Percentiles rank a stretch among this genome's conserved stretches.
These are phyloP conservation scores for Epinephelus awoara DNA, from an alignment of 2,797 vertebrate species.

Conservation along the genomic window DNA sequence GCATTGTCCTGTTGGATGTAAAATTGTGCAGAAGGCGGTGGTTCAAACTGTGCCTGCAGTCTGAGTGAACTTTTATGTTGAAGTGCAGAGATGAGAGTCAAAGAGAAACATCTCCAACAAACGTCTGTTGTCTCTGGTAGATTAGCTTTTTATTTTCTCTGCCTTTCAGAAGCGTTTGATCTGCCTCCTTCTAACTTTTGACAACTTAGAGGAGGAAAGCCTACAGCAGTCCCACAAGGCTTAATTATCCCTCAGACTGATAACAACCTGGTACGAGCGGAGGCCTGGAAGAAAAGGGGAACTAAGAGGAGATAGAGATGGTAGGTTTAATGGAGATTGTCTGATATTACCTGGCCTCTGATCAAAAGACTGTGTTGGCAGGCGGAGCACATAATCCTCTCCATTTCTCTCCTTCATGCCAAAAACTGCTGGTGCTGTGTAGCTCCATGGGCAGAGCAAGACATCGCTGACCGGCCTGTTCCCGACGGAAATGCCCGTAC, in stretches of 20 bases:
- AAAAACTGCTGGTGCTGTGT: constrained; percentile 53
- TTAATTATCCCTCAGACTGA: constrained; percentile 72
- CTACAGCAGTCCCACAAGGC: constrained; percentile 69
- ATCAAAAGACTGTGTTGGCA: constrained; percentile 82
- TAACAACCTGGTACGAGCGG: constrained; percentile 56
- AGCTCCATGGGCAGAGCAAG: constrained; percentile 31
- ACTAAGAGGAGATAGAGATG: constrained; percentile 46
- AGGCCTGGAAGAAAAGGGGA: constrained; percentile 51
- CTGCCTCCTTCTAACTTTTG: constrained; percentile 66
- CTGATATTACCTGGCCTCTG: constrained; percentile 79
- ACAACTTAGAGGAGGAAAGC: constrained; percentile 63
- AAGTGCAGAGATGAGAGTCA: constrained; percentile 36
- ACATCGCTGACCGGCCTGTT: constrained; percentile 26
- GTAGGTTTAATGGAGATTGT: constrained; percentile 78
- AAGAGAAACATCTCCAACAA: constrained; percentile 57
- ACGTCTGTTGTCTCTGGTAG: constrained; percentile 62
- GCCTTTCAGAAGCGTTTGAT: constrained; percentile 68
- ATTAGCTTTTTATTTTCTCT: constrained; percentile 48
- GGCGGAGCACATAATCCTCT: constrained; percentile 72
- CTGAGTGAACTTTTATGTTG: constrained; percentile 19
- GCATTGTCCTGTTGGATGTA: background rate
- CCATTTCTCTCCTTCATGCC: constrained; percentile 50
- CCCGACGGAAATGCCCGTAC: constrained; percentile 1
- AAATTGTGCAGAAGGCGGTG: background rate
- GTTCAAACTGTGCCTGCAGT: constrained; percentile 14